Conservation (phyloP, 2,113 vertebrate species). For the Ginglymostoma cirratum region DNA sequence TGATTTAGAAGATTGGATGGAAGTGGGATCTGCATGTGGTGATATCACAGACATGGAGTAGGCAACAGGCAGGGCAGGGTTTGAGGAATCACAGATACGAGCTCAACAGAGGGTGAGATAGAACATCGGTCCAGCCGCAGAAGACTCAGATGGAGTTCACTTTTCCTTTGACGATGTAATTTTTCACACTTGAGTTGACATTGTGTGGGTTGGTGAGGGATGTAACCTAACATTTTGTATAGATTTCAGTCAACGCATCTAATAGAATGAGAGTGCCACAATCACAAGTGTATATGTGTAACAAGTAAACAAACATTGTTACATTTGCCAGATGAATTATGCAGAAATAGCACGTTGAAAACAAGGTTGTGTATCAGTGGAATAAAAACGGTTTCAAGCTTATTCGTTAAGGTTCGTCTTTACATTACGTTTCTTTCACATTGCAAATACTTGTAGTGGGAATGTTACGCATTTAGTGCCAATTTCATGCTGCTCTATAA, state of each 20-base stretch:
- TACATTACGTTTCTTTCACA: neutral
- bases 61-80: too few species aligned
- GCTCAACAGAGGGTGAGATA: too few species aligned
- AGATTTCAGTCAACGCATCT: neutral
- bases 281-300: neutral
- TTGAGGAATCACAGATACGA: too few species aligned
- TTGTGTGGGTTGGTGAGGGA: neutral
- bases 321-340: neutral
- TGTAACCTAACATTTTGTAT: neutral
- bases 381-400: neutral
- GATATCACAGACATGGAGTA: too few species aligned
- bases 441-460: neutral
- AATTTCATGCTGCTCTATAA: neutral
- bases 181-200: neutral
- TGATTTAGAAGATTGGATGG: too few species aligned
- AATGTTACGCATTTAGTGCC: neutral
- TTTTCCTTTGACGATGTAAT: neutral
- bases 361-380: neutral
- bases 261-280: neutral
- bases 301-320: neutral
- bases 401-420: neutral
- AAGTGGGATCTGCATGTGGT: too few species aligned
- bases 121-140: too few species aligned
- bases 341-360: neutral
- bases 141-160: neutral